A percentile compares a stretch with the other conserved stretches of the same genome.
phyloP scores from a whole-genome alignment of 2,797 vertebrate species.

The Xenopus petersii region DNA sequence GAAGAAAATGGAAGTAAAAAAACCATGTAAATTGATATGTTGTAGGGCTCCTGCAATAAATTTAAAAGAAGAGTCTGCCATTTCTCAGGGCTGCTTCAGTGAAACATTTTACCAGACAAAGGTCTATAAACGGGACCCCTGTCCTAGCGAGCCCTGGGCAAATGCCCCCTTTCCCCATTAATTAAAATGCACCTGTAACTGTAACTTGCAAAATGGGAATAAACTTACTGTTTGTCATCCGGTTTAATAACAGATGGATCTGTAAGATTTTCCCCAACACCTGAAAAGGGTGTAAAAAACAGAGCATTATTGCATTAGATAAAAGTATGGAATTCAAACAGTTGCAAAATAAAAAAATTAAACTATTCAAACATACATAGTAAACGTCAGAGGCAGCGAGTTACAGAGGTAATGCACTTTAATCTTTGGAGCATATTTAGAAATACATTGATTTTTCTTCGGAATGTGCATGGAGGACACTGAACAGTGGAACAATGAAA shows the following conservation, averaged over 20 bases:
- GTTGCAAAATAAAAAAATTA: background rate
- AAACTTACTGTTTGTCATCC: slow-evolving; percentile 81
- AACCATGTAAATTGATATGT: no score
- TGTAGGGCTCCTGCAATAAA: no score
- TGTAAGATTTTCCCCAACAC: slow-evolving; percentile 88
- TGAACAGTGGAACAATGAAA: background rate
- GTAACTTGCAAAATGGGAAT: slow-evolving; percentile 10
- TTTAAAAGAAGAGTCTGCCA: no score
- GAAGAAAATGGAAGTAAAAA: no score
- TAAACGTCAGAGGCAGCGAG: no score
- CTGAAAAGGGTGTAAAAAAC: slow-evolving; percentile 59
- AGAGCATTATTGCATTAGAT: background rate
- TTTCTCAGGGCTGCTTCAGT: no score
- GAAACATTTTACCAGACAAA: no score
- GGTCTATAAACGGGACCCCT: no score
- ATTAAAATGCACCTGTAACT: no score
- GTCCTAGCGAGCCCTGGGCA: no score
- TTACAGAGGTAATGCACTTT: background rate
- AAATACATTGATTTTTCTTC: background rate
- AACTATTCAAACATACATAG: background rate
- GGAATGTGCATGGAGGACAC: background rate
- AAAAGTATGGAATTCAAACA: background rate
- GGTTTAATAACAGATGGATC: slow-evolving; percentile 93
- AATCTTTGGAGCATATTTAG: background rate
- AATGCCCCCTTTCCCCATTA: no score